Evolutionary conservation across 2,113 vertebrate genomes (phyloP).

Genomic region (Plecotus auritus): DNA sequence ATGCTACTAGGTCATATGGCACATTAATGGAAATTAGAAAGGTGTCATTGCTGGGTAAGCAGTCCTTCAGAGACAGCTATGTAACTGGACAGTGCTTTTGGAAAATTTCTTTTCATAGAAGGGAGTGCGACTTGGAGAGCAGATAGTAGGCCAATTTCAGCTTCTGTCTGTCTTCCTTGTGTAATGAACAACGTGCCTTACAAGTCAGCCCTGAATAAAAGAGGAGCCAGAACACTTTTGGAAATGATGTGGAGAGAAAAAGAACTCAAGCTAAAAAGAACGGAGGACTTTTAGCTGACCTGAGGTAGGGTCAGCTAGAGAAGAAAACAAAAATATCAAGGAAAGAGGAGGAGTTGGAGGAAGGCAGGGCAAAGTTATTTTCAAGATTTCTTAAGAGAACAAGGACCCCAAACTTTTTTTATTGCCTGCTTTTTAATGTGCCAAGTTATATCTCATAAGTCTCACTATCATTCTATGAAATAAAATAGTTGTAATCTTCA

Average conservation of each 20-base stretch:
- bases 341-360: background rate
- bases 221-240: background rate
- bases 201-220: background rate
- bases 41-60: background rate
- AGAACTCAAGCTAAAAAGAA: background rate
- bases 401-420: background rate
- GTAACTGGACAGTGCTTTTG: background rate
- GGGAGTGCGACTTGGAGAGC: too few species aligned
- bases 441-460: background rate
- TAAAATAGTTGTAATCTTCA: background rate
- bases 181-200: background rate
- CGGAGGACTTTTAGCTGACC: background rate
- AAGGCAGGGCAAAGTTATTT: background rate
- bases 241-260: background rate
- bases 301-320: background rate
- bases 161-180: background rate
- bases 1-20: background rate
- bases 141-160: background rate
- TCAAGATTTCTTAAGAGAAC: background rate
- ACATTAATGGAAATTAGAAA: background rate
- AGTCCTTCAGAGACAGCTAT: background rate
- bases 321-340: background rate
- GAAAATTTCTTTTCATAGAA: background rate
- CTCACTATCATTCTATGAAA: background rate
- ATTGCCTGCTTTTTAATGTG: background rate